phyloP scores from a whole-genome alignment of 1,140 invertebrate genomes.

The Temnothorax longispinosus region DNA sequence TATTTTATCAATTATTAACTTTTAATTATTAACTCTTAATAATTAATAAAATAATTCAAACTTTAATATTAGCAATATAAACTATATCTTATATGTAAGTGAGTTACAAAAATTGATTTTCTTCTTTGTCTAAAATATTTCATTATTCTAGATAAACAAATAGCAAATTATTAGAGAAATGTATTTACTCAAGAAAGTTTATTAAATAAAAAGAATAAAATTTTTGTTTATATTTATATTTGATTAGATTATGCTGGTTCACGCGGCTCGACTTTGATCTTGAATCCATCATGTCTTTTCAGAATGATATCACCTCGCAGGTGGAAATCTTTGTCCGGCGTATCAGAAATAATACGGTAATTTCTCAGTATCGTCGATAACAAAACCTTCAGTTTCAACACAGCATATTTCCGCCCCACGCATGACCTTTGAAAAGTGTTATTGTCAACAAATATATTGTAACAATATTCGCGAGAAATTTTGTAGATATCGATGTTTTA shows the following conservation, averaged over 20 bases:
- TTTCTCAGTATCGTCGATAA: slow-evolving; percentile 88
- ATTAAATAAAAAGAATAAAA: neutral
- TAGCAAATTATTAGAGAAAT: neutral
- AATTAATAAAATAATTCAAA: neutral
- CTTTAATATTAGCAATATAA: neutral
- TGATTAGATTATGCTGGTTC: neutral
- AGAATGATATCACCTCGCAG: slow-evolving; percentile 85
- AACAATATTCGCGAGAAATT: neutral
- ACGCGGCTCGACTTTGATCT: slow-evolving; percentile 81
- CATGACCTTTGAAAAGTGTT: slow-evolving; percentile 84
- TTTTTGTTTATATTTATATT: neutral
- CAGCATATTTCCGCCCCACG: slow-evolving; percentile 90
- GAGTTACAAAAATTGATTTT: neutral
- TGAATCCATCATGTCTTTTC: slow-evolving; percentile 85
- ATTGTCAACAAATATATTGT: neutral
- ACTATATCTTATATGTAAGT: neutral
- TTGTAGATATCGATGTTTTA: neutral
- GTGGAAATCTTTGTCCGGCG: slow-evolving; percentile 81
- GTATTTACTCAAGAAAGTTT: neutral
- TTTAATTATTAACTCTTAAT: neutral
- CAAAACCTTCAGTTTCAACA: slow-evolving; percentile 89
- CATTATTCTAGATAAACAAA: neutral
- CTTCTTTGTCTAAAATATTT: neutral
- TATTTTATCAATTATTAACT: neutral
- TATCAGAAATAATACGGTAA: slow-evolving; percentile 85